These are phyloP conservation scores for Macroglossus sobrinus DNA, from an alignment of 2,113 vertebrate species.

Conservation along the genomic window DNA sequence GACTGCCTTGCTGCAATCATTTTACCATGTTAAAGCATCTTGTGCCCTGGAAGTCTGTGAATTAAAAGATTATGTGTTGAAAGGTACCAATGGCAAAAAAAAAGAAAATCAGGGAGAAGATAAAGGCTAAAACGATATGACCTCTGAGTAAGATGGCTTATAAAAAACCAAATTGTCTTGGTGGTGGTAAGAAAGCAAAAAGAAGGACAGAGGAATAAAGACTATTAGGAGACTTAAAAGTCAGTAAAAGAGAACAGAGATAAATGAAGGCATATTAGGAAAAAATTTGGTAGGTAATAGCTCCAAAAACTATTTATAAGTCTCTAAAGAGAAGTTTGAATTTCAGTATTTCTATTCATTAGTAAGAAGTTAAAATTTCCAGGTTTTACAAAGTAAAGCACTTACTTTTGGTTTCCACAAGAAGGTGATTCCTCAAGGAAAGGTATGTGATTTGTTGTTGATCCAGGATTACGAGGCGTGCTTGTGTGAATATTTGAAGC, in stretches of 20 bases:
- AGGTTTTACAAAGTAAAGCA: slow-evolving; percentile 11
- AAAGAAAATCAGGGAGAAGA: background rate
- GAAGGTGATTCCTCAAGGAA: slow-evolving; percentile 90
- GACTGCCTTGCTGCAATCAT: background rate
- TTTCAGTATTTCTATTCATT: background rate
- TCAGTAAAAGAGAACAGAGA: background rate
- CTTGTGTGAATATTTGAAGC: slow-evolving; percentile 82
- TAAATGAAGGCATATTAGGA: background rate
- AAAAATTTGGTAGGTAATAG: background rate
- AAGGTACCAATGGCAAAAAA: background rate
- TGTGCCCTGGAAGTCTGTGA: background rate
- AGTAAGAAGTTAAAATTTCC: background rate
- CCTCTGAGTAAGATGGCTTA: background rate
- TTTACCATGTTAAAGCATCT: background rate
- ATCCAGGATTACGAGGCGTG: slow-evolving; percentile 85
- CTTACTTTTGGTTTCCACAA: slow-evolving; percentile 86
- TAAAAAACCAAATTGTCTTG: background rate
- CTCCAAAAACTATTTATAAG: background rate
- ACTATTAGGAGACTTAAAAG: background rate
- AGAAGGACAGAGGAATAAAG: background rate
- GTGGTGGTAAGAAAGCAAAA: background rate
- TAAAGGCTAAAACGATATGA: background rate
- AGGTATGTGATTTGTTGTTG: slow-evolving; percentile 82
- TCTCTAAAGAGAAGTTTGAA: background rate
- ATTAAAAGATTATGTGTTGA: slow-evolving; percentile 10